phyloP scores from a whole-genome alignment of 35 echinoderm and acorn worm species.

The Eucidaris tribuloides region DNA sequence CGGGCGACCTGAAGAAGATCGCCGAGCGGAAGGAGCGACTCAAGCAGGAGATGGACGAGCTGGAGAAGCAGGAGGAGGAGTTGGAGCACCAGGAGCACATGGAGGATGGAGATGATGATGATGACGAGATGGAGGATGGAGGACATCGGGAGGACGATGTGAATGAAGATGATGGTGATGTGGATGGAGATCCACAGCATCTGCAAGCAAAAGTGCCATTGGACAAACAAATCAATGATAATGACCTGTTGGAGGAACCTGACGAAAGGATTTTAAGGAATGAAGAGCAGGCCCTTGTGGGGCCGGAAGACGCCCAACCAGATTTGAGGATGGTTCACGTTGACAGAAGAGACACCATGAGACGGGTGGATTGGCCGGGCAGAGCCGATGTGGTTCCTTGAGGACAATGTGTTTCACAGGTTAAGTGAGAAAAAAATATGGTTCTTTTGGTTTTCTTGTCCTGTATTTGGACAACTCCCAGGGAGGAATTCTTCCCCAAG shows the following conservation, averaged over 20 bases:
- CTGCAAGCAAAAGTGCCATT: no score
- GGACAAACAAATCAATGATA: no score
- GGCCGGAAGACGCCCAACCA: no score
- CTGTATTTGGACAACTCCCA: no score
- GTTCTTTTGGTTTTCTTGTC: no score
- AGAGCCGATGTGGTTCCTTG: no score
- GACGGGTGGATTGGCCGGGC: conserved; percentile 3
- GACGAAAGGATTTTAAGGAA: not conserved
- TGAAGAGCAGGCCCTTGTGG: no score
- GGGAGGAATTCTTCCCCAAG: no score
- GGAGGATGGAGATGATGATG: not conserved
- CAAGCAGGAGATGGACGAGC: conserved; percentile 58
- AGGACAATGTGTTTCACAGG: no score
- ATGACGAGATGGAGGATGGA: not conserved
- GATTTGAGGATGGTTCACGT: no score
- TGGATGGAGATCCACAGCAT: no score
- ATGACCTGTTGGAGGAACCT: not conserved
- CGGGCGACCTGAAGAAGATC: conserved; percentile 1
- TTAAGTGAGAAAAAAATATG: no score
- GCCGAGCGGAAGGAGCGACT: conserved; percentile 30
- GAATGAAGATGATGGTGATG: not conserved
- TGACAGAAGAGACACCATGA: not conserved
- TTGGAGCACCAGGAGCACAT: conserved; percentile 7
- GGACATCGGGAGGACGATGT: not conserved
- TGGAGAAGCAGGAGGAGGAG: conserved; percentile 42